phyloP scores from a whole-genome alignment of 2,797 vertebrate species.

The Scleropages formosus region DNA sequence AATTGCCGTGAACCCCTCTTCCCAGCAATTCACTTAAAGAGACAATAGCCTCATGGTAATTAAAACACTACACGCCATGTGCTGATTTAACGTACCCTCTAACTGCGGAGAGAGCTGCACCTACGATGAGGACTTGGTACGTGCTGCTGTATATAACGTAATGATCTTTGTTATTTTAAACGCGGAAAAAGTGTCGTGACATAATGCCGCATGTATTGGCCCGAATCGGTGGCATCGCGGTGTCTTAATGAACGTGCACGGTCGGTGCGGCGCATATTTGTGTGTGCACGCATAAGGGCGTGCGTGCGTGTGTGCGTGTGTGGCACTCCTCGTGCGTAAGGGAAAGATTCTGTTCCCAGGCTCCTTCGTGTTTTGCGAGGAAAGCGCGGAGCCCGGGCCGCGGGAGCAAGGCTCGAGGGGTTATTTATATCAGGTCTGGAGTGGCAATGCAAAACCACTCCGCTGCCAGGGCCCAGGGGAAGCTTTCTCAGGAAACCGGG shows the following conservation, averaged over 20 bases:
- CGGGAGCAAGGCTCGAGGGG: slow-evolving; percentile 53
- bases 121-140: too few species aligned
- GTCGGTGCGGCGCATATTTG: background rate
- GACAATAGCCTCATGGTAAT: too few species aligned
- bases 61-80: too few species aligned
- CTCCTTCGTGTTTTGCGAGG: slow-evolving; percentile 67
- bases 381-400: slow-evolving; percentile 66
- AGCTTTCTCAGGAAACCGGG: slow-evolving; percentile 43
- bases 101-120: too few species aligned
- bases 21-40: too few species aligned
- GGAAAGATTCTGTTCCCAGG: slow-evolving; percentile 73
- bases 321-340: slow-evolving; percentile 58
- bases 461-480: slow-evolving; percentile 61
- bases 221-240: slow-evolving; percentile 1
- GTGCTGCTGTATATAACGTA: too few species aligned
- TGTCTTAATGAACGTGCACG: background rate
- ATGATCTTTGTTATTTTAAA: too few species aligned
- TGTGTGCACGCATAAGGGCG: too few species aligned
- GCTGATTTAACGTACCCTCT: too few species aligned
- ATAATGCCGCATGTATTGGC: background rate
- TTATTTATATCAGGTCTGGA: slow-evolving; percentile 71
- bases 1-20: too few species aligned
- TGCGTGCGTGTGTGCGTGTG: background rate
- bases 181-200: too few species aligned
- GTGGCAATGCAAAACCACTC: slow-evolving; percentile 56